Conservation (phyloP, 2,888 invertebrate species). For the Zygogramma bicolorata region DNA sequence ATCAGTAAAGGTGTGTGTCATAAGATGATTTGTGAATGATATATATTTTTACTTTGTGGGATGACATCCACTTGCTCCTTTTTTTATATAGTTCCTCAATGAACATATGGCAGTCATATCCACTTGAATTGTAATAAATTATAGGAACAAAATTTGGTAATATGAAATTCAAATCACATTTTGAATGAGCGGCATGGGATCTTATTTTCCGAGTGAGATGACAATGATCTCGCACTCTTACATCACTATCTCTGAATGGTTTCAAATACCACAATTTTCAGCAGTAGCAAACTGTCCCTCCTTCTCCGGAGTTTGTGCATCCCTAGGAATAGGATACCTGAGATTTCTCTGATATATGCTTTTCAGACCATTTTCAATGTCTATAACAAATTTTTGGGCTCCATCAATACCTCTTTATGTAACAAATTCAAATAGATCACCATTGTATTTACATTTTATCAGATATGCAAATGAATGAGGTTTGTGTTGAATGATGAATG, state of each 20-base stretch:
- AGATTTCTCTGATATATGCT: neutral
- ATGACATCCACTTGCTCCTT: conserved; percentile 15
- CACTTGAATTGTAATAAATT: conserved; percentile 11
- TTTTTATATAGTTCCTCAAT: conserved; percentile 9
- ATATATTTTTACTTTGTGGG: neutral
- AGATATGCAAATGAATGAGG: neutral
- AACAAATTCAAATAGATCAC: neutral
- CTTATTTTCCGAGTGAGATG: conserved; percentile 17
- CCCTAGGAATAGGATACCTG: neutral
- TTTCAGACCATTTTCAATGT: neutral
- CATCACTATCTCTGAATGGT: conserved; percentile 15
- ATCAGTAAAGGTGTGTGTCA: no score
- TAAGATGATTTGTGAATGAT: no score
- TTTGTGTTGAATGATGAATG: conserved; percentile 9
- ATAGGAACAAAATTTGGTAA: conserved; percentile 17
- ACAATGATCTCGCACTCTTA: conserved; percentile 17
- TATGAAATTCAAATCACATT: conserved; percentile 4
- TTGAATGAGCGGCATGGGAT: conserved; percentile 7
- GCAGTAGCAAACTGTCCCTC: neutral
- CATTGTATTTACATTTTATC: neutral
- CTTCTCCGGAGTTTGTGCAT: neutral
- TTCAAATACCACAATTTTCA: conserved; percentile 21
- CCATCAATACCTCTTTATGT: neutral
- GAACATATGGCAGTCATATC: conserved; percentile 23
- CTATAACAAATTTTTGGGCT: neutral